phyloP scores from a whole-genome alignment of 2,113 vertebrate genomes.

The Prionailurus viverrinus region DNA sequence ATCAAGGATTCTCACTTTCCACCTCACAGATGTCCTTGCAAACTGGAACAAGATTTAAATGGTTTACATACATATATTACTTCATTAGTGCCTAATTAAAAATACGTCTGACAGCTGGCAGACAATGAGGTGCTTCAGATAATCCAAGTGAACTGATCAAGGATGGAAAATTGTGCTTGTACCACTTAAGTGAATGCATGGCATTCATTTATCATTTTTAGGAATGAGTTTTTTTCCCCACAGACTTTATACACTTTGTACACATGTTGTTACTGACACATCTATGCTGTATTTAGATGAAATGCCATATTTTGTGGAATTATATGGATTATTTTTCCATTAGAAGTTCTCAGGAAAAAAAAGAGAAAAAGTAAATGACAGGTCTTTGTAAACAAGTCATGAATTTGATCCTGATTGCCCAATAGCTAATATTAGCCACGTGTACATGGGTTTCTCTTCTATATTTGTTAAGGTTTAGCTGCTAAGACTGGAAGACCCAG shows the following conservation, averaged over 20 bases:
- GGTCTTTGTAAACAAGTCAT: neutral
- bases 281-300: neutral
- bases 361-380: neutral
- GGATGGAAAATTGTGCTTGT: constrained; percentile 67
- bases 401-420: neutral
- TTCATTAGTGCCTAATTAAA: constrained; percentile 83
- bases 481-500: neutral
- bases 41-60: constrained; percentile 78
- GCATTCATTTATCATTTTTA: constrained; percentile 8
- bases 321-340: neutral
- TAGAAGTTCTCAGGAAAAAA: neutral
- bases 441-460: neutral
- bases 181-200: neutral
- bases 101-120: constrained; percentile 80
- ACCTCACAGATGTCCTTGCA: constrained; percentile 83
- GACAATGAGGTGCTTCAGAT: constrained; percentile 71
- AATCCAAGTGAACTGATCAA: constrained; percentile 70
- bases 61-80: constrained; percentile 82
- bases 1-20: constrained; percentile 78
- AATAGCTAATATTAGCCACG: neutral
- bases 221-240: neutral
- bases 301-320: neutral
- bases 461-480: neutral
- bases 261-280: neutral
- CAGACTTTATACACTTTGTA: neutral